Evolutionary conservation across 2,888 invertebrate species (phyloP).

Genomic region (Zaprionus obscuricornis): DNA sequence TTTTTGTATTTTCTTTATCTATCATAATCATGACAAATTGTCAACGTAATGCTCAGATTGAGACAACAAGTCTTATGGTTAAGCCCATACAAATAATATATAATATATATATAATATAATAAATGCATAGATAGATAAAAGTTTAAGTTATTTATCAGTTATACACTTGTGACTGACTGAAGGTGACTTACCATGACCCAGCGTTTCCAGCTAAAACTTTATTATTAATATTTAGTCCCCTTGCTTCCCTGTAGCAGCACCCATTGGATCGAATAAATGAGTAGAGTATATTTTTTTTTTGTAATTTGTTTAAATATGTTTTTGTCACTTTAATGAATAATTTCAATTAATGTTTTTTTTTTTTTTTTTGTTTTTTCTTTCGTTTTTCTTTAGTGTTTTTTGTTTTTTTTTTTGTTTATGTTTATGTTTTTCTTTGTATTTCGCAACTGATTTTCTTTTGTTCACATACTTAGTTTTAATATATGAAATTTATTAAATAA

Average conservation of each 20-base stretch:
- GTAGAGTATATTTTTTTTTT: no score
- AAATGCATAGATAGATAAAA: conserved; percentile 3
- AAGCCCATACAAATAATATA: conserved; percentile 19
- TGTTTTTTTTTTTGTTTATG: conserved; percentile 19
- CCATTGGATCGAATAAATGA: no score
- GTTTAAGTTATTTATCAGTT: not conserved
- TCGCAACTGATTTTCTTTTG: conserved; percentile 26
- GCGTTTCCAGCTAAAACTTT: no score
- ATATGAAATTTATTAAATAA: conserved; percentile 55
- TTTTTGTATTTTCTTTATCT: conserved; percentile 7
- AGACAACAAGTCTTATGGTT: conserved; percentile 16
- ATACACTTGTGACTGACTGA: no score
- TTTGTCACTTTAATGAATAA: conserved; percentile 70
- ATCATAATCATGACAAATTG: conserved; percentile 63
- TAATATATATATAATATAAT: not conserved
- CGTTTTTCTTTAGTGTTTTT: conserved; percentile 11
- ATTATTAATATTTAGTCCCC: no score
- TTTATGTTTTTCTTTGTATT: conserved; percentile 17
- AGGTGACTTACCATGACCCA: no score
- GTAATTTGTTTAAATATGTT: conserved; percentile 38
- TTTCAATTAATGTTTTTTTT: conserved; percentile 57
- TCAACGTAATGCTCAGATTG: conserved; percentile 48
- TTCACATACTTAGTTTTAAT: conserved; percentile 30
- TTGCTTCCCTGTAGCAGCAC: no score
- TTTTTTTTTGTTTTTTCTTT: conserved; percentile 15